phyloP scores from a whole-genome alignment of 2,888 invertebrate species.

The Parnassius apollo region DNA sequence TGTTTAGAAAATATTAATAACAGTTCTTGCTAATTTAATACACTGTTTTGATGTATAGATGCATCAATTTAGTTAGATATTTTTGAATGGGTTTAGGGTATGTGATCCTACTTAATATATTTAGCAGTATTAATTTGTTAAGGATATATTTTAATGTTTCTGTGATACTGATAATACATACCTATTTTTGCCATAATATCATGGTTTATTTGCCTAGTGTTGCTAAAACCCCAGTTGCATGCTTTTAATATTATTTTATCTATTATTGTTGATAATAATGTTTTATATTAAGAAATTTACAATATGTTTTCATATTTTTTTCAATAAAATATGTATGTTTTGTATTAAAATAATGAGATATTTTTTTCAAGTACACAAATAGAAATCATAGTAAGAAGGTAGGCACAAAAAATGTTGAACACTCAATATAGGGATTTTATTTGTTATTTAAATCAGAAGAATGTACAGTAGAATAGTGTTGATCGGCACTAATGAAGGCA shows the following conservation, averaged over 20 bases:
- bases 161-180: conserved; percentile 42
- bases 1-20: conserved; percentile 7
- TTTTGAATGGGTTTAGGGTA: conserved; percentile 23
- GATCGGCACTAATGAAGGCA: too few species aligned
- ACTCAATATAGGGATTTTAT: too few species aligned
- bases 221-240: conserved; percentile 32
- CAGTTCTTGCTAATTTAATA: conserved; percentile 9
- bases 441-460: too few species aligned
- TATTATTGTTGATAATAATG: conserved; percentile 1
- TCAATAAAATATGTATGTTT: background rate
- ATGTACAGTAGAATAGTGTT: too few species aligned
- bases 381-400: background rate
- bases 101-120: conserved; percentile 30
- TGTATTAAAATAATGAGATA: background rate
- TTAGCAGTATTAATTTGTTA: conserved; percentile 30
- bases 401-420: background rate
- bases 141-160: conserved; percentile 33
- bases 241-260: conserved; percentile 20
- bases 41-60: conserved; percentile 11
- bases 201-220: conserved; percentile 20
- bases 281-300: conserved; percentile 1
- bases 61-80: conserved; percentile 5
- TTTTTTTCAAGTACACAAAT: background rate
- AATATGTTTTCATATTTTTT: background rate
- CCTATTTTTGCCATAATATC: conserved; percentile 33